Conservation (phyloP, 1,140 invertebrate species). For the Arctopsyche grandis region DNA sequence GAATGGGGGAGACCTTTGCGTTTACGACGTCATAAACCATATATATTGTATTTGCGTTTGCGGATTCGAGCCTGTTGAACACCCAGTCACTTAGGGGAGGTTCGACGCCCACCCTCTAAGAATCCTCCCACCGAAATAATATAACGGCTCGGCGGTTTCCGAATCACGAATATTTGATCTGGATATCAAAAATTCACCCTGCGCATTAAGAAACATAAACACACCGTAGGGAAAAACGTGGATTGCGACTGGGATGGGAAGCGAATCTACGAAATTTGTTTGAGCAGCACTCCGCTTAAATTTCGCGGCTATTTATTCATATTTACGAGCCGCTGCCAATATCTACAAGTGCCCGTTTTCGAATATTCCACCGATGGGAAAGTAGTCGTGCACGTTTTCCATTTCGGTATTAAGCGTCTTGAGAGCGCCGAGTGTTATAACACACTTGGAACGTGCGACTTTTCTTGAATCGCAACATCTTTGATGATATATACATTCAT, state of each 20-base stretch:
- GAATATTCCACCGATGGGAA: constrained; percentile 18
- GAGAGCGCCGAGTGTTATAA: neutral
- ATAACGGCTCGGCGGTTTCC: constrained; percentile 6
- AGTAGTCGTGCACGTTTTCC: constrained; percentile 10
- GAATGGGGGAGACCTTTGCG: constrained; percentile 15
- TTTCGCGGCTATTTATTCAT: constrained; percentile 27
- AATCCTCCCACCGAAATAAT: constrained; percentile 1
- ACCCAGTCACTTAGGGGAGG: constrained; percentile 15
- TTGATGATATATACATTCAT: neutral
- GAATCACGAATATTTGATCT: constrained; percentile 23
- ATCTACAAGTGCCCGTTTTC: constrained; percentile 24
- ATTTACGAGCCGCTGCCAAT: constrained; percentile 14
- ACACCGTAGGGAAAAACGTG: constrained; percentile 6
- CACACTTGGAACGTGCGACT: constrained; percentile 12
- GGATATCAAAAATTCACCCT: constrained; percentile 12
- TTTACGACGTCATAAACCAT: constrained; percentile 26
- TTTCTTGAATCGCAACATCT: constrained; percentile 1
- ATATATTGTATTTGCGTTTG: constrained; percentile 32
- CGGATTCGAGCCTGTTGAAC: constrained; percentile 31
- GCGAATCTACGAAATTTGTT: neutral
- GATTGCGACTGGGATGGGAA: neutral
- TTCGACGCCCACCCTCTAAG: neutral
- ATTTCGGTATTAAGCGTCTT: constrained; percentile 15
- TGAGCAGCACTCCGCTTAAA: constrained; percentile 12
- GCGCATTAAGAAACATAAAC: constrained; percentile 25